phyloP scores from a whole-genome alignment of 2,888 invertebrate genomes.

The Cryptus armator region DNA sequence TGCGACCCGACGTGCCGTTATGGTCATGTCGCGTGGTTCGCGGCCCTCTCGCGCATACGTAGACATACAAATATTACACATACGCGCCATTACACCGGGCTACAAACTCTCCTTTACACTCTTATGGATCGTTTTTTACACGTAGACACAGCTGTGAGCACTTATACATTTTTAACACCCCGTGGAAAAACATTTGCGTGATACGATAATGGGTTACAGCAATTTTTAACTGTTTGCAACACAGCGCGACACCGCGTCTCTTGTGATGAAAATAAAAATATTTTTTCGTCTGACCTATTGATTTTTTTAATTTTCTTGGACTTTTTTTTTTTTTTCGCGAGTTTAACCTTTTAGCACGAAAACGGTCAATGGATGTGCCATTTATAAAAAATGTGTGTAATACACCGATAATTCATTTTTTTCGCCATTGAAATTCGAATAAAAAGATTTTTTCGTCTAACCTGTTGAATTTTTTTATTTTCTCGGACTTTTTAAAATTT shows the following conservation, averaged over 20 bases:
- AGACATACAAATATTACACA: conserved; percentile 10
- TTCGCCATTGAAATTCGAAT: too few relatives aligned
- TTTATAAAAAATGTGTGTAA: too few relatives aligned
- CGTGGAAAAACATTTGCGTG: background rate
- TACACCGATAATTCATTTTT: too few relatives aligned
- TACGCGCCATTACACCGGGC: background rate
- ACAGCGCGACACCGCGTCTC: background rate
- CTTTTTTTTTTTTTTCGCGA: too few relatives aligned
- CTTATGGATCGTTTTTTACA: background rate
- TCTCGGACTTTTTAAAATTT: too few relatives aligned
- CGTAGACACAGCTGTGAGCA: background rate
- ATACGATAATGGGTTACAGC: background rate
- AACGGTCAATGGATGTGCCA: too few relatives aligned
- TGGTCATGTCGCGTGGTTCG: conserved; percentile 66
- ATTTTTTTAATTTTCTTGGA: too few relatives aligned
- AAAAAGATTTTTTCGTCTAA: too few relatives aligned
- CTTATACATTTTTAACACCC: background rate
- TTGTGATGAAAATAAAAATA: too few relatives aligned
- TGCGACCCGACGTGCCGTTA: conserved; percentile 69
- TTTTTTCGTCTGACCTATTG: too few relatives aligned
- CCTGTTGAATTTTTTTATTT: too few relatives aligned
- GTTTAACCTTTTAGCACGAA: too few relatives aligned
- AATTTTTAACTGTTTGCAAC: background rate
- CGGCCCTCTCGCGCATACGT: conserved; percentile 55
- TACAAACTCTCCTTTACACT: background rate